Percentiles rank a stretch among this genome's conserved stretches.
Evolutionary conservation across 92 coral and sea anemone genomes (phyloP).

Genomic region (Parazoanthus swiftii): DNA sequence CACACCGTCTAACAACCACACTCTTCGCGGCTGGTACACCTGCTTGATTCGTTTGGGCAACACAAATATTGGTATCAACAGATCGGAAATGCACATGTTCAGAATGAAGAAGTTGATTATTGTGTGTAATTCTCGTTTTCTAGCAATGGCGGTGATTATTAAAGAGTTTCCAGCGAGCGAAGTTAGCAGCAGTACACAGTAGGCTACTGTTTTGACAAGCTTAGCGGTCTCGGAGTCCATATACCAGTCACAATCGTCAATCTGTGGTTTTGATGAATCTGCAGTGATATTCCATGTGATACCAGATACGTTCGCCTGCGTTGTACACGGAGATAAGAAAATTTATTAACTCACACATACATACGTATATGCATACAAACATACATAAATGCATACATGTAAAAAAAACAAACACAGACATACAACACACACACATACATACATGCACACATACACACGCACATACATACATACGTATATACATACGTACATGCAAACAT

Average conservation of each 20-base stretch:
- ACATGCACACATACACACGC: too few relatives aligned
- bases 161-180: slow-evolving; percentile 18
- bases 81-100: slow-evolving; percentile 33
- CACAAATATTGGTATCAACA: slow-evolving; percentile 35
- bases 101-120: slow-evolving; percentile 21
- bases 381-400: too few relatives aligned
- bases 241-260: not conserved
- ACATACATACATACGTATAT: too few relatives aligned
- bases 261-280: not conserved
- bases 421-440: too few relatives aligned
- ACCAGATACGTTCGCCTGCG: not conserved
- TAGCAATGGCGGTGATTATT: slow-evolving; percentile 5
- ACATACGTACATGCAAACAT: too few relatives aligned
- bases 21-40: slow-evolving; percentile 9
- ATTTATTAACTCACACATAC: not conserved
- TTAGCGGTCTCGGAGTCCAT: slow-evolving; percentile 1
- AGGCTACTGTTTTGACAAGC: slow-evolving; percentile 5
- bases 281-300: not conserved
- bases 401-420: too few relatives aligned
- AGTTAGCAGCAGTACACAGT: not conserved
- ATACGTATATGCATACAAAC: too few relatives aligned
- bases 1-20: slow-evolving; percentile 16
- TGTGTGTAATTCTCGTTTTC: slow-evolving; percentile 1
- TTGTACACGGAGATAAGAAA: not conserved
- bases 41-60: slow-evolving; percentile 33